These are phyloP conservation scores for Eleginops maclovinus DNA, from an alignment of 2,113 vertebrate genomes.

Conservation along the genomic window DNA sequence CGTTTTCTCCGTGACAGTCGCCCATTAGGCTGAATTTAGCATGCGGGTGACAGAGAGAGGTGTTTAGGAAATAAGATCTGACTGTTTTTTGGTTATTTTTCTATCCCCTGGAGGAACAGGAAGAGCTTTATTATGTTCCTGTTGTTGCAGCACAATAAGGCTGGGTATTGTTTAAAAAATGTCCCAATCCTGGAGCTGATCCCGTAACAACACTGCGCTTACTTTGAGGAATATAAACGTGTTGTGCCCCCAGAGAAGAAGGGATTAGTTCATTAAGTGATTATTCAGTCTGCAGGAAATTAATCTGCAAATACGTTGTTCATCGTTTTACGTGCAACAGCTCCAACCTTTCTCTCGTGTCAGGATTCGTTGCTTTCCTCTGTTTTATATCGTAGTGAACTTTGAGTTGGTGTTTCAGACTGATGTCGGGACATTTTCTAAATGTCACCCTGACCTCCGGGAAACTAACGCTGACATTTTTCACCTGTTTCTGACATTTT, in stretches of 20 bases:
- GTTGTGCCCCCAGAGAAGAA: background rate
- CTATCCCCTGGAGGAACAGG: background rate
- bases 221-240: too few relatives aligned
- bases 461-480: background rate
- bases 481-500: too few relatives aligned
- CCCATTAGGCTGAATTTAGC: background rate
- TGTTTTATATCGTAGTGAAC: background rate
- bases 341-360: background rate
- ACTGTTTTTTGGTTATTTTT: constrained; percentile 6
- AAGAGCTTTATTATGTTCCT: constrained; percentile 24
- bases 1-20: constrained; percentile 20
- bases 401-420: background rate
- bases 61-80: constrained; percentile 22
- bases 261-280: background rate
- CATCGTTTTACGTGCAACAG: background rate
- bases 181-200: background rate
- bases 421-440: background rate
- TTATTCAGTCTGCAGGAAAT: background rate
- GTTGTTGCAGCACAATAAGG: background rate
- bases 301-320: background rate
- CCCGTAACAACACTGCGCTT: background rate
- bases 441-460: background rate
- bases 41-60: background rate
- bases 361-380: background rate
- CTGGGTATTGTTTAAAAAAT: background rate